These are phyloP conservation scores for Pygocentrus nattereri DNA, from an alignment of 2,797 vertebrate genomes.

Conservation along the genomic window DNA sequence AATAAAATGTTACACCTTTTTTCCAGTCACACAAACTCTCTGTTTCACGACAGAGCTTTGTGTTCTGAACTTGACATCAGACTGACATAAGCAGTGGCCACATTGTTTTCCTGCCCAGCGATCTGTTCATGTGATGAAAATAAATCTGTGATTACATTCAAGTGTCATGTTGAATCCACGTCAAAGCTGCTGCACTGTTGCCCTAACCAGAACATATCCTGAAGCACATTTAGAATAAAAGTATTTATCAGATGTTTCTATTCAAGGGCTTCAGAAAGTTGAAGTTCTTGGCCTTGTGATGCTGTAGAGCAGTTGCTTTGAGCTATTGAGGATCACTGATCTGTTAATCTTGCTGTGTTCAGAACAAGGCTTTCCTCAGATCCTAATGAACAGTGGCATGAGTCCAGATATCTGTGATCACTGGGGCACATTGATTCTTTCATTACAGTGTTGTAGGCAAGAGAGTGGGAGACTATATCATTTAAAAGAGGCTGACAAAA, in stretches of 20 bases:
- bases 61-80: constrained; percentile 19
- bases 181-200: constrained; percentile 11
- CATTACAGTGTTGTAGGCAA: constrained; percentile 14
- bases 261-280: neutral
- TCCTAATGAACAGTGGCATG: constrained; percentile 21
- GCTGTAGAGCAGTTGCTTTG: neutral
- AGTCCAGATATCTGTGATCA: constrained; percentile 2
- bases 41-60: neutral
- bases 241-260: constrained; percentile 1
- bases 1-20: neutral
- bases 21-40: neutral
- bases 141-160: neutral
- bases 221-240: neutral
- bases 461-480: constrained; percentile 20
- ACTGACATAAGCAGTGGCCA: neutral
- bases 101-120: constrained; percentile 16
- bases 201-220: neutral
- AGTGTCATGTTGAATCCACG: constrained; percentile 31
- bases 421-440: constrained; percentile 21
- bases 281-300: neutral
- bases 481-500: constrained; percentile 47
- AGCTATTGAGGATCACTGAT: constrained; percentile 18
- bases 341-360: constrained; percentile 15
- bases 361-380: constrained; percentile 12
- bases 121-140: constrained; percentile 30